These are phyloP conservation scores for Typhlichthys eigenmanni DNA, from an alignment of 2,797 vertebrate species.

Conservation along the genomic window DNA sequence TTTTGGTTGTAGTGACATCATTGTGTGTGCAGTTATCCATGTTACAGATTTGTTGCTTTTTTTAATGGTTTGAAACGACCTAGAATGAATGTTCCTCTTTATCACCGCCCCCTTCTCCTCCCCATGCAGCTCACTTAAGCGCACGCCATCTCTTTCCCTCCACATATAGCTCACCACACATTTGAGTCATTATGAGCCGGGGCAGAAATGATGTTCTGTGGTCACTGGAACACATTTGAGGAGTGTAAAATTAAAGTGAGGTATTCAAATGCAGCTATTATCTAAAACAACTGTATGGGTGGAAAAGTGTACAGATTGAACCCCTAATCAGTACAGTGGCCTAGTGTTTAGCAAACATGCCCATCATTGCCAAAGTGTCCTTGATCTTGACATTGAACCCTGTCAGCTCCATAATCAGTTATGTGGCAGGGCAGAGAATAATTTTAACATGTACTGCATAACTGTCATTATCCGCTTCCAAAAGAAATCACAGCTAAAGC, in stretches of 20 bases:
- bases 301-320: neutral
- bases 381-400: constrained; percentile 4
- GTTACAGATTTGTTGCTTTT: neutral
- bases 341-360: constrained; percentile 2
- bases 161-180: too few species aligned
- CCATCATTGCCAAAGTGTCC: constrained; percentile 6
- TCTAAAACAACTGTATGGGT: neutral
- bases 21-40: too few species aligned
- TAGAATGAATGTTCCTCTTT: neutral
- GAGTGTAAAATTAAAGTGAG: too few species aligned
- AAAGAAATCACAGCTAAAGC: neutral
- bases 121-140: neutral
- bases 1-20: too few species aligned
- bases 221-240: too few species aligned
- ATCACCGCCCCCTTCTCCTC: neutral
- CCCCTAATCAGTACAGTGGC: neutral
- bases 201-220: too few species aligned
- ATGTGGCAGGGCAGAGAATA: too few species aligned
- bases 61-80: too few species aligned
- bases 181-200: too few species aligned
- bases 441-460: too few species aligned
- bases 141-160: too few species aligned
- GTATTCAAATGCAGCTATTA: neutral
- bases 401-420: constrained; percentile 2
- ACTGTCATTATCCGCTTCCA: neutral